Evolutionary conservation across 2,888 invertebrate species (phyloP).

Genomic region (Eledone cirrhosa): DNA sequence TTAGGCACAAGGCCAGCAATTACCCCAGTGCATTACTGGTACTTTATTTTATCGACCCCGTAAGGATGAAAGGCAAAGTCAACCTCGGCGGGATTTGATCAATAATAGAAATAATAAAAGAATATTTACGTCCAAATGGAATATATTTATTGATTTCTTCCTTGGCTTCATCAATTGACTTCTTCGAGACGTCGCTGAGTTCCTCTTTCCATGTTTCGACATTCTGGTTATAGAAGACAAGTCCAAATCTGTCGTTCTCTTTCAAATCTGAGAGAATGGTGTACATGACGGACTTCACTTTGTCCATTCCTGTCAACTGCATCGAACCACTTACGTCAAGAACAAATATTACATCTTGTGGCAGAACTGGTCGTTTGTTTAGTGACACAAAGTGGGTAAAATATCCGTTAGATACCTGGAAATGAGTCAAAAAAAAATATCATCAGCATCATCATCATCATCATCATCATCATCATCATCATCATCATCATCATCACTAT

Average conservation of each 20-base stretch:
- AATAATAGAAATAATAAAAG: no score
- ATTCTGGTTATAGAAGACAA: conserved; percentile 16
- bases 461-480: not conserved
- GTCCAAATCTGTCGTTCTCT: conserved; percentile 23
- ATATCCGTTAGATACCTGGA: conserved; percentile 70
- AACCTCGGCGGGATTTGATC: no score
- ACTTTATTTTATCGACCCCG: no score
- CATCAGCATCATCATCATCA: no score
- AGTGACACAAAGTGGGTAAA: conserved; percentile 81
- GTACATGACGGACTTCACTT: conserved; percentile 67
- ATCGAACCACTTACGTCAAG: conserved; percentile 80
- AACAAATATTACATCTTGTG: conserved; percentile 77
- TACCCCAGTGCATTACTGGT: no score
- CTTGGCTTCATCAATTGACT: not conserved
- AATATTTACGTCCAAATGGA: conserved; percentile 11
- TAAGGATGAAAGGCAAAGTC: no score
- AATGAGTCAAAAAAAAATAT: not conserved
- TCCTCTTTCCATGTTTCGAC: conserved; percentile 18
- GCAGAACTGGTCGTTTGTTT: conserved; percentile 56
- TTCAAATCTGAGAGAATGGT: conserved; percentile 17
- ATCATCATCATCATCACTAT: no score
- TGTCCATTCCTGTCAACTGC: conserved; percentile 75
- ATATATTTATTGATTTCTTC: not conserved
- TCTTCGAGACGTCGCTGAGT: not conserved
- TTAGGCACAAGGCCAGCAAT: no score